Evolutionary conservation across 2,113 vertebrate species (phyloP).

Genomic region (Rhinogobius similis): DNA sequence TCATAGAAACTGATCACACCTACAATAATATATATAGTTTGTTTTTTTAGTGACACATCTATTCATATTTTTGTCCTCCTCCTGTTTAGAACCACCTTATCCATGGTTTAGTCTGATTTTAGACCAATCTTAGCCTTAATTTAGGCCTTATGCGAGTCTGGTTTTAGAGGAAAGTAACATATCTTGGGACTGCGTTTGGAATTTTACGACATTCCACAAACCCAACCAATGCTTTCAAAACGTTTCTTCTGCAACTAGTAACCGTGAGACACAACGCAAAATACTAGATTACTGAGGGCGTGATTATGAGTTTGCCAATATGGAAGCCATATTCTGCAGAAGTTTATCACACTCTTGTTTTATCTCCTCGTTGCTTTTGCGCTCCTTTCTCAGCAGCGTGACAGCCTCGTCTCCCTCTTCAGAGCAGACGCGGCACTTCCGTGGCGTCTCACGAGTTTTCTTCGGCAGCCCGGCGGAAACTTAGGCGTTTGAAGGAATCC

Average conservation of each 20-base stretch:
- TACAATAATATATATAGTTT: no score
- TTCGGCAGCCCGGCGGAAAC: constrained; percentile 77
- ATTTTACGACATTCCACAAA: not conserved
- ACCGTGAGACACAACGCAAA: constrained; percentile 30
- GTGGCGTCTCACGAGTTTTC: constrained; percentile 73
- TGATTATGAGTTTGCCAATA: constrained; percentile 10
- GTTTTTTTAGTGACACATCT: no score
- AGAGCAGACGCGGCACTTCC: not conserved
- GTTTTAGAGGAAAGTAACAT: no score
- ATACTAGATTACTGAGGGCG: constrained; percentile 28
- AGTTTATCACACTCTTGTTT: constrained; percentile 8
- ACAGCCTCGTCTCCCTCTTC: constrained; percentile 34
- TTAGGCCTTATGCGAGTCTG: no score
- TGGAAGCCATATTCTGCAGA: constrained; percentile 13
- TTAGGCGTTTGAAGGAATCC: constrained; percentile 80
- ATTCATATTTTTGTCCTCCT: no score
- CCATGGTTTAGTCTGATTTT: no score
- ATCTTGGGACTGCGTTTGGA: no score
- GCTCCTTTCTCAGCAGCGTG: constrained; percentile 18
- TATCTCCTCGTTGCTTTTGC: constrained; percentile 34
- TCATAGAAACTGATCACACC: no score
- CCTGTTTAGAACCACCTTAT: no score
- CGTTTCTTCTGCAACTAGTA: constrained; percentile 27
- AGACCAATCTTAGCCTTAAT: no score
- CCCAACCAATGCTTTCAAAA: not conserved